phyloP scores from a whole-genome alignment of 2,888 invertebrate species.

The Gari tellinella region DNA sequence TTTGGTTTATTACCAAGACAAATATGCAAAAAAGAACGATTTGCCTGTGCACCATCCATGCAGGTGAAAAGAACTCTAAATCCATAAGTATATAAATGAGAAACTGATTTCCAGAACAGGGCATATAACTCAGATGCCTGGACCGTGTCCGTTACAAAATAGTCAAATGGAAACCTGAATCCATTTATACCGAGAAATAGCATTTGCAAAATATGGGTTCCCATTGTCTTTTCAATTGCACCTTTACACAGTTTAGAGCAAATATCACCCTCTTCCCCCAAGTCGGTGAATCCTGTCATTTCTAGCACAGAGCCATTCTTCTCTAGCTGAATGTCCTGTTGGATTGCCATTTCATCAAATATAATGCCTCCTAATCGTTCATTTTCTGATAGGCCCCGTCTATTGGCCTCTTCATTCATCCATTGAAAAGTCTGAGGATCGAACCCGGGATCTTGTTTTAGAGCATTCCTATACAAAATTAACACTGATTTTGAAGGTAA shows the following conservation, averaged over 20 bases:
- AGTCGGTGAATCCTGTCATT: conserved; percentile 42
- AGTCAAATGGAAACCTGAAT: conserved; percentile 53
- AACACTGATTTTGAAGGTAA: too few relatives aligned
- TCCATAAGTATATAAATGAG: conserved; percentile 23
- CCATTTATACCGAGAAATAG: conserved; percentile 54
- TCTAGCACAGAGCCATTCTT: conserved; percentile 14
- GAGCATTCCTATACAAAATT: too few relatives aligned
- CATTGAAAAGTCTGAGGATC: neutral
- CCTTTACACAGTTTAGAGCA: conserved; percentile 30
- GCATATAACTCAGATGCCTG: conserved; percentile 35
- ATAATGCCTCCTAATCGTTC: conserved; percentile 51
- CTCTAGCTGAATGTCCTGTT: conserved; percentile 51
- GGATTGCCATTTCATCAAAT: conserved; percentile 60
- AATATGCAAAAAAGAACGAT: conserved; percentile 34
- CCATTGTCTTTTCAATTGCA: conserved; percentile 26
- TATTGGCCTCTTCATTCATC: conserved; percentile 57
- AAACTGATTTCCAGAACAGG: conserved; percentile 42
- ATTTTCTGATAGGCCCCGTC: conserved; percentile 27
- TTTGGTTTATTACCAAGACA: conserved; percentile 6
- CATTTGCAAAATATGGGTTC: conserved; percentile 47
- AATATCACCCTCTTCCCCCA: conserved; percentile 49
- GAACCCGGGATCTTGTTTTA: conserved; percentile 6
- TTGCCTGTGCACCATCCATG: conserved; percentile 40
- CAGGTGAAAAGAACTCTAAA: conserved; percentile 31
- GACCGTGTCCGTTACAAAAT: conserved; percentile 42